Conservation (phyloP, 2,888 invertebrate species). For the Tortricodes alternella region DNA sequence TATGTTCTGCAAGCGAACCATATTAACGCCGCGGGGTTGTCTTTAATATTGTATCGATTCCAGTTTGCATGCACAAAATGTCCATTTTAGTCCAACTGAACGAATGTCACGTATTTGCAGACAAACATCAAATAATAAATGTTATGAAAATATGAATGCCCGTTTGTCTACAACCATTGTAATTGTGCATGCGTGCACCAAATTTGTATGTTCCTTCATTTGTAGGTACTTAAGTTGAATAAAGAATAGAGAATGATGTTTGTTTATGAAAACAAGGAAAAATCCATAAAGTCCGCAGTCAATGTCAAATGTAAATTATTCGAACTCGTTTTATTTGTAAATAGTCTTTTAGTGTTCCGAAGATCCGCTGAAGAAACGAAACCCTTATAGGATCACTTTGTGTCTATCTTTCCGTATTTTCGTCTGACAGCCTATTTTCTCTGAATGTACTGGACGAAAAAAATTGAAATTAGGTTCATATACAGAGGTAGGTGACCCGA, state of each 20-base stretch:
- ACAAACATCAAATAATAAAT: slow-evolving; percentile 42
- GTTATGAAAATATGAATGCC: slow-evolving; percentile 6
- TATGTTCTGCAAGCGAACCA: slow-evolving; percentile 22
- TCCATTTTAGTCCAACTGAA: slow-evolving; percentile 47
- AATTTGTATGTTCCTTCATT: background rate
- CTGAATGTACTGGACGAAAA: too few relatives aligned
- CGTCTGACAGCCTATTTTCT: too few relatives aligned
- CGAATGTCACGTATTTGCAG: slow-evolving; percentile 48
- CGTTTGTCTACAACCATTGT: background rate
- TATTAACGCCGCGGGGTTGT: slow-evolving; percentile 50
- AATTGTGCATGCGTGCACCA: background rate
- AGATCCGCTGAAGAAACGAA: too few relatives aligned
- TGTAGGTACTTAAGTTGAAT: background rate
- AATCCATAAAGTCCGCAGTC: too few relatives aligned
- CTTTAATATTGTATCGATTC: slow-evolving; percentile 65
- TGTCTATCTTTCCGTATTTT: too few relatives aligned
- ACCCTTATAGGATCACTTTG: too few relatives aligned
- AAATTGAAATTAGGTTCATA: too few relatives aligned
- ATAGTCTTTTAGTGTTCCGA: too few relatives aligned
- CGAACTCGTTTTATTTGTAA: too few relatives aligned
- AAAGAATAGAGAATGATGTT: background rate
- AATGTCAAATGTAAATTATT: too few relatives aligned
- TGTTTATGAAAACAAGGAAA: too few relatives aligned
- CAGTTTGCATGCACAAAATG: slow-evolving; percentile 51
- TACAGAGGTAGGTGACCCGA: too few relatives aligned